Base-by-base conservation (phyloP, 2,888 invertebrate genomes). In the Brenthis daphne region DNA sequence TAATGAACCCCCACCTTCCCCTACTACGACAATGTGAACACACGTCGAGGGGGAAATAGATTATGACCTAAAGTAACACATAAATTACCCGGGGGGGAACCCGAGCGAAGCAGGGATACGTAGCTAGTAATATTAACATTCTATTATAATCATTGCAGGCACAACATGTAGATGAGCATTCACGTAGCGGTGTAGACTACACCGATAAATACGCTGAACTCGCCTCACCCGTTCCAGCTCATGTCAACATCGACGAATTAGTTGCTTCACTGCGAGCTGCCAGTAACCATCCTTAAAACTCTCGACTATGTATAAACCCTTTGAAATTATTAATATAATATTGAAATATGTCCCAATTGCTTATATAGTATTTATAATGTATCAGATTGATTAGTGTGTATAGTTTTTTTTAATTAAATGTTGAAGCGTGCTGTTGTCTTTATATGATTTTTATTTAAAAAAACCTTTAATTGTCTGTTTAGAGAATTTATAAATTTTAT, bases 151-250 rank as follows among this genome's bases (percentile, higher is more conserved):
- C 6, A 43, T 56, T 71, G 24, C 37, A 75, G 75, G 73, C 72
- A 50, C 64, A 74, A 55, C 51, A 65, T 1, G 74, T 56, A 47
- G 77, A 77, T 1, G 70, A 58, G 13, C 58, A 43, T 11, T 2
- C 37, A 43, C 37, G 11, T 8, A 43, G 12, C 0, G 29, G 47
- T 5, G 54, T 65, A 0, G 88, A 88, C 66, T 89, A 75, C 68
- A 88, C 87, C 0, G 76, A 78, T 43, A 77, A 75, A 4, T 90
- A 90, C 48, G 90, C 90, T 0, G 86, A 86, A 64, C 67, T 90
- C 2, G 89, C 90, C 0, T 82, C 86, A 0, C 89, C 88, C 0
- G 76, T 84, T 0, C 90, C 90, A 0, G 14, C 78, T 0, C 24
- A 85, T 56, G 73, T 89, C 3, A 80, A 89, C 69, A 73, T 86